Percentiles rank a stretch among this genome's conserved stretches.
Evolutionary conservation across 1,140 invertebrate species (phyloP).

Genomic region (Nilaparvata lugens): DNA sequence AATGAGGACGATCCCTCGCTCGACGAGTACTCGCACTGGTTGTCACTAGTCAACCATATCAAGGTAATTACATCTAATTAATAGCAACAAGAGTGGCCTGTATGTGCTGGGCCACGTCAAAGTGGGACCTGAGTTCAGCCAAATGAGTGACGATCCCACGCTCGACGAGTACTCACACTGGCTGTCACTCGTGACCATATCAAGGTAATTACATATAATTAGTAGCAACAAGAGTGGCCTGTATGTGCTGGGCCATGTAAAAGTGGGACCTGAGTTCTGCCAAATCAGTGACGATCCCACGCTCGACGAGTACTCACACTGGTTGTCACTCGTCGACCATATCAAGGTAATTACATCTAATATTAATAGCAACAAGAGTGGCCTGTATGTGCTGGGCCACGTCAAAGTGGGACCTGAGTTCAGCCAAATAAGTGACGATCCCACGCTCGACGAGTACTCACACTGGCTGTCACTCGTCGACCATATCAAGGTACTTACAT

Average conservation of each 20-base stretch:
- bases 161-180: conserved; percentile 73
- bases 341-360: conserved; percentile 68
- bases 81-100: conserved; percentile 97
- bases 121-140: conserved; percentile 45
- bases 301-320: conserved; percentile 67
- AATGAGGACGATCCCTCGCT: conserved; percentile 55
- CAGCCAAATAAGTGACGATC: conserved; percentile 47
- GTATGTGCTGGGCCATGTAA: conserved; percentile 89
- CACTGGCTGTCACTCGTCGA: conserved; percentile 84
- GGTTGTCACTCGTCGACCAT: conserved; percentile 80
- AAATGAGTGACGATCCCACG: conserved; percentile 52
- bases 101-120: conserved; percentile 92
- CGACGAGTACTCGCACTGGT: conserved; percentile 75
- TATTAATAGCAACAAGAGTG: conserved; percentile 99
- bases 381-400: conserved; percentile 89
- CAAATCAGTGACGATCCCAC: conserved; percentile 53
- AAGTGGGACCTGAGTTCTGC: conserved; percentile 49
- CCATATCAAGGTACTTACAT: conserved; percentile 55
- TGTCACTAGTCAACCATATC: conserved; percentile 76
- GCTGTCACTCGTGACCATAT: conserved; percentile 82
- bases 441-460: conserved; percentile 63
- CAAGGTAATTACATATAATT: conserved; percentile 43
- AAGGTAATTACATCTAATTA: conserved; percentile 48
- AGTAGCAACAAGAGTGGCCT: conserved; percentile 98
- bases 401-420: conserved; percentile 61